Conservation (phyloP, 2,113 vertebrate species). For the Zapus hudsonius region DNA sequence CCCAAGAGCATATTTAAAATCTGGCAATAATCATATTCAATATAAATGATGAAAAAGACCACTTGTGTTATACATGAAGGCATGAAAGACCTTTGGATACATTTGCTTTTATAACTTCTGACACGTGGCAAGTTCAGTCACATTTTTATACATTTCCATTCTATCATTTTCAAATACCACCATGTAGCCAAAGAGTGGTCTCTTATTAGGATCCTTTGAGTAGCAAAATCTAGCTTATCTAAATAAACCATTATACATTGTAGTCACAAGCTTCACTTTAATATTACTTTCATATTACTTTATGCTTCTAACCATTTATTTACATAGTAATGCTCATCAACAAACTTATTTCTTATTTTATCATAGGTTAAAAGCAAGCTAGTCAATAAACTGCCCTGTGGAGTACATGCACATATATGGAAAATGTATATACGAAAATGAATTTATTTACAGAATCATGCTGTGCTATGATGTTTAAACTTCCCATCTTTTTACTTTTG, state of each 20-base stretch:
- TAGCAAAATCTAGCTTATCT: neutral
- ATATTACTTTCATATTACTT: neutral
- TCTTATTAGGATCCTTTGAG: neutral
- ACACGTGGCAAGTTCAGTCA: conserved; percentile 68
- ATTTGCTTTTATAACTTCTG: conserved; percentile 73
- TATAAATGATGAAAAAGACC: conserved; percentile 74
- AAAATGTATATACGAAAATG: neutral
- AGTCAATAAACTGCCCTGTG: neutral
- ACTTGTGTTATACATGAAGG: conserved; percentile 57
- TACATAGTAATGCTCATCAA: neutral
- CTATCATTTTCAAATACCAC: conserved; percentile 57
- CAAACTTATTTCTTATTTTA: neutral
- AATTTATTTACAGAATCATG: neutral
- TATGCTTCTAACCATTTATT: neutral
- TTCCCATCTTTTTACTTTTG: neutral
- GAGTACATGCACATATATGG: neutral
- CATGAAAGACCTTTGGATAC: conserved; percentile 64
- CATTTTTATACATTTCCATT: conserved; percentile 69
- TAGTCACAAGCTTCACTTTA: neutral
- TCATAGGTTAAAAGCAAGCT: neutral
- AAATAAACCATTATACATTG: neutral
- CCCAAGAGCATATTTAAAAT: conserved; percentile 66
- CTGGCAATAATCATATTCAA: conserved; percentile 75
- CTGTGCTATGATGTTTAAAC: neutral
- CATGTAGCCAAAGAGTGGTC: neutral